Conservation (phyloP, 2,888 invertebrate genomes). For the Anthoptus insignis region DNA sequence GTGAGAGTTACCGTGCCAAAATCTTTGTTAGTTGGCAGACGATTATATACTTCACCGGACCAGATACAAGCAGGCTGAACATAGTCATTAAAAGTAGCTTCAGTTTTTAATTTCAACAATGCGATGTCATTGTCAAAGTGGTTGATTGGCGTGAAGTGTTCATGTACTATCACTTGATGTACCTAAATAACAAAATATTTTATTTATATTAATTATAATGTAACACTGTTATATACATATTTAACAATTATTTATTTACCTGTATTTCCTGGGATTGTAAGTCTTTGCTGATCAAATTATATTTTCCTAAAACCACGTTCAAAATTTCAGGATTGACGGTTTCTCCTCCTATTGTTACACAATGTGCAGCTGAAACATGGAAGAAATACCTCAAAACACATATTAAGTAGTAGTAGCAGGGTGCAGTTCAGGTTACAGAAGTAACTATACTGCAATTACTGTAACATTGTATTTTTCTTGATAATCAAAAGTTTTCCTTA, state of each 20-base stretch:
- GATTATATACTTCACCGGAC: not conserved
- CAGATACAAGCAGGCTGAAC: conserved; percentile 50
- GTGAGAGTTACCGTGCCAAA: not conserved
- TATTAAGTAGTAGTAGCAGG: conserved; percentile 38
- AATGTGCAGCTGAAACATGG: conserved; percentile 59
- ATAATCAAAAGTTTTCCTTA: too few relatives aligned
- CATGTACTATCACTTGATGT: conserved; percentile 31
- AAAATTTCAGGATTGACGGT: conserved; percentile 56
- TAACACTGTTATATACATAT: too few relatives aligned
- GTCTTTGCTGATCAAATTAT: conserved; percentile 63
- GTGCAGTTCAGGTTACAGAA: too few relatives aligned
- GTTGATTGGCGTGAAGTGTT: conserved; percentile 21
- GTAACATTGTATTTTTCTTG: too few relatives aligned
- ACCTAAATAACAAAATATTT: conserved; percentile 12
- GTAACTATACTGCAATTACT: too few relatives aligned
- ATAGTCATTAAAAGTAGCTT: conserved; percentile 43
- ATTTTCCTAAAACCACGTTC: conserved; percentile 61
- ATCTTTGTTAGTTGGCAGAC: not conserved
- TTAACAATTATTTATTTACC: too few relatives aligned
- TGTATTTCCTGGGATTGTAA: conserved; percentile 58
- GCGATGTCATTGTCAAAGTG: conserved; percentile 48
- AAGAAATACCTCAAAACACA: not conserved
- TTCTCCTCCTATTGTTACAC: conserved; percentile 55
- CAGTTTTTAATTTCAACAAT: conserved; percentile 43
- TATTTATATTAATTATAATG: too few relatives aligned